Evolutionary conservation across 2,113 vertebrate species (phyloP).

Genomic region (Clarias gariepinus): DNA sequence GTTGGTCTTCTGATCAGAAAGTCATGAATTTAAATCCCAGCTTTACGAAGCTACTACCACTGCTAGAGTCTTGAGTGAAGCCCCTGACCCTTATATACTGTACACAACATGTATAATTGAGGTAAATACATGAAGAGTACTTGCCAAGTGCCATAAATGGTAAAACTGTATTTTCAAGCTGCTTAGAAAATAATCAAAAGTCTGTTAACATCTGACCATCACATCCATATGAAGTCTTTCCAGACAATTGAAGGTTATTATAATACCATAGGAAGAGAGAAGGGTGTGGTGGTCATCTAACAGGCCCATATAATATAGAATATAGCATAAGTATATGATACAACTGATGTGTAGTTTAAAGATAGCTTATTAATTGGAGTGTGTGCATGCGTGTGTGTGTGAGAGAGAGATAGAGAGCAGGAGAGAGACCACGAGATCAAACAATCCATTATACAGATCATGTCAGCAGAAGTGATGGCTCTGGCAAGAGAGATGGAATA

Average conservation of each 20-base stretch:
- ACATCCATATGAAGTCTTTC: not conserved
- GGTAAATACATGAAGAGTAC: too few relatives aligned
- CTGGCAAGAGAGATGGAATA: not conserved
- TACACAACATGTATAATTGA: too few relatives aligned
- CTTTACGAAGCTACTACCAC: too few relatives aligned
- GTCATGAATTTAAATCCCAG: too few relatives aligned
- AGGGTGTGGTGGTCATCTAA: not conserved
- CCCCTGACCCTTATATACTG: too few relatives aligned
- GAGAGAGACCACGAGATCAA: conserved; percentile 32
- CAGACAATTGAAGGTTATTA: not conserved
- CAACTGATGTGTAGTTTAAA: not conserved
- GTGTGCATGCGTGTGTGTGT: not conserved
- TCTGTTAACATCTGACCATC: too few relatives aligned
- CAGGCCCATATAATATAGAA: not conserved
- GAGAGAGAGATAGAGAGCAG: too few relatives aligned
- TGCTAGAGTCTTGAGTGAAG: too few relatives aligned
- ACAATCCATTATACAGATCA: conserved; percentile 60
- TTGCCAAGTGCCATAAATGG: too few relatives aligned
- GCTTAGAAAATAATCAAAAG: not conserved
- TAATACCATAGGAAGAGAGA: not conserved
- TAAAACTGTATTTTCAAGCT: too few relatives aligned
- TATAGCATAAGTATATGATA: not conserved
- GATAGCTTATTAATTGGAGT: too few relatives aligned
- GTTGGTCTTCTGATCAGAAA: too few relatives aligned
- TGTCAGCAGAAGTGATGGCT: conserved; percentile 51